Conservation (phyloP, 2,888 invertebrate genomes). For the Zelleria hepariella region DNA sequence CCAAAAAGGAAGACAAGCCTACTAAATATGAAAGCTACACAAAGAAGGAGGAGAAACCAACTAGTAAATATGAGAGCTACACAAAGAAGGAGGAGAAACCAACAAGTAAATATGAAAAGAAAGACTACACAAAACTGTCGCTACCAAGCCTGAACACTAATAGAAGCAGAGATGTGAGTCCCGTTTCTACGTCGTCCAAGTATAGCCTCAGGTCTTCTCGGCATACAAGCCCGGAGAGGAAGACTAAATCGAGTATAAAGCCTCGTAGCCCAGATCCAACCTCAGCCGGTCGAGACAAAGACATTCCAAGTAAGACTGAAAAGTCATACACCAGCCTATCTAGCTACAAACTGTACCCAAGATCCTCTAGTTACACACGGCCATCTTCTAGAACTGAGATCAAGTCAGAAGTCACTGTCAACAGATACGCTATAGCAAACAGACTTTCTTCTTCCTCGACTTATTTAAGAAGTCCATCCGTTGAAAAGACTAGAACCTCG, state of each 20-base stretch:
- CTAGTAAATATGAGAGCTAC: conserved; percentile 8
- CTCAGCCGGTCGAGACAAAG: conserved; percentile 66
- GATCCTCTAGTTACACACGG: conserved; percentile 40
- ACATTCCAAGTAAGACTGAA: conserved; percentile 71
- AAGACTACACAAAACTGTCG: conserved; percentile 62
- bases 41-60: background rate
- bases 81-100: conserved; percentile 22
- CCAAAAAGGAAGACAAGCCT: background rate
- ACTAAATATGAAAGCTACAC: conserved; percentile 6
- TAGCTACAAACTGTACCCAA: conserved; percentile 67
- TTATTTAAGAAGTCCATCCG: conserved; percentile 53
- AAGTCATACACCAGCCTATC: conserved; percentile 67
- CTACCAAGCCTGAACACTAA: conserved; percentile 41
- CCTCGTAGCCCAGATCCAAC: conserved; percentile 71
- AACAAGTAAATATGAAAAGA: conserved; percentile 38
- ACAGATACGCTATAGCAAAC: conserved; percentile 57
- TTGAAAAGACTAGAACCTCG: conserved; percentile 41
- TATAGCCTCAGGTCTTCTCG: conserved; percentile 57
- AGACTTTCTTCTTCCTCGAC: conserved; percentile 52
- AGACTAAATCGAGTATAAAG: conserved; percentile 44
- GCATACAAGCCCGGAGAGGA: conserved; percentile 64
- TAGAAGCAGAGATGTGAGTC: conserved; percentile 72
- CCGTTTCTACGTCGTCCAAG: conserved; percentile 53
- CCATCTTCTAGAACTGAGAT: conserved; percentile 39
- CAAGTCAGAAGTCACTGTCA: conserved; percentile 33